Percentiles rank a stretch among this genome's conserved stretches.
Evolutionary conservation across 1,140 invertebrate genomes (phyloP).

Genomic region (Odontomachus brunneus): DNA sequence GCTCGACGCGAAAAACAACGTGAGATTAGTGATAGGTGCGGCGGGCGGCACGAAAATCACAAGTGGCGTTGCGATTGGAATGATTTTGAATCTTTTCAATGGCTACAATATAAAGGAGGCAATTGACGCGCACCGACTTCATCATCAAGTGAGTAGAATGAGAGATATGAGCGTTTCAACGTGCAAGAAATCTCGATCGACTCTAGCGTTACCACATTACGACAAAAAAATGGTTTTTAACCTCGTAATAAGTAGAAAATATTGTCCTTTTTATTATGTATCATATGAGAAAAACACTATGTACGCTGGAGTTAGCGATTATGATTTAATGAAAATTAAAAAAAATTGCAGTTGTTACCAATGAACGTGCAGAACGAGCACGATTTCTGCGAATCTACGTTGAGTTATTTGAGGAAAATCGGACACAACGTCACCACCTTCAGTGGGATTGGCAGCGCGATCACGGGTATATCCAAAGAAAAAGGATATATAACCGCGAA

Average conservation of each 20-base stretch:
- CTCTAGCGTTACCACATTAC: not conserved
- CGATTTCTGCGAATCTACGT: conserved; percentile 85
- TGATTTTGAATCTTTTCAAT: conserved; percentile 80
- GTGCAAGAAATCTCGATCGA: not conserved
- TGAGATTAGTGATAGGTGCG: conserved; percentile 91
- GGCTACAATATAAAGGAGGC: conserved; percentile 79
- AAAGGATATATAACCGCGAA: conserved; percentile 84
- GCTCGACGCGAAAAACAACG: conserved; percentile 88
- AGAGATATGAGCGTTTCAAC: not conserved
- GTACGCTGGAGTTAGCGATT: not conserved
- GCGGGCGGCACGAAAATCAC: conserved; percentile 97
- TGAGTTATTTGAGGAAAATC: conserved; percentile 82
- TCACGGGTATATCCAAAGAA: conserved; percentile 84
- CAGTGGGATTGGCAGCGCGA: conserved; percentile 85
- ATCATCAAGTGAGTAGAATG: conserved; percentile 80
- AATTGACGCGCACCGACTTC: conserved; percentile 78
- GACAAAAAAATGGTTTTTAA: not conserved
- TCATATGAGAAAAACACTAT: not conserved
- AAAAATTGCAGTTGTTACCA: conserved; percentile 88
- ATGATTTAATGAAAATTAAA: not conserved
- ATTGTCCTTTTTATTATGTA: not conserved
- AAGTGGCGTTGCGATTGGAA: conserved; percentile 90
- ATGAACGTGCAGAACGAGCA: conserved; percentile 88
- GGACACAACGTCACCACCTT: conserved; percentile 84
- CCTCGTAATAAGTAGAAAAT: not conserved